Evolutionary conservation across 1,140 invertebrate species (phyloP), one percentile per base, ranked within the genome.

Genomic region (Drosophila seguyi): DNA sequence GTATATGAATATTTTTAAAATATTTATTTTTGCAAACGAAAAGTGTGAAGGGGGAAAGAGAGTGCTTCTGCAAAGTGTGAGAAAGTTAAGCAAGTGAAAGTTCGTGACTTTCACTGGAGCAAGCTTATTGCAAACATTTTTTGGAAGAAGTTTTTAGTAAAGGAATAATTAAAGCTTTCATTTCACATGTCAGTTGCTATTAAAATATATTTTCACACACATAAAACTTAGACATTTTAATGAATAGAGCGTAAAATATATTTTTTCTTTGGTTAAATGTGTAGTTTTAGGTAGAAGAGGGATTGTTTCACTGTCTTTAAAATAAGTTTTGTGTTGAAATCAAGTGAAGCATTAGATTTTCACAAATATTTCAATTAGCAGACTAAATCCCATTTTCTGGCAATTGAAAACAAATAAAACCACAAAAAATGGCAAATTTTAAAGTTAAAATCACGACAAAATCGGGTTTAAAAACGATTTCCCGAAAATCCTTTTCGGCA

Each of bases 1-100:
- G 39, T 29, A 47, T 72, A 72, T 69, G 38, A 72, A 72, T 55
- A 68, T 55, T 44, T 69, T 44, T 25, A n/a, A 36, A 69, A 59
- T 50, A 59, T 42, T 29, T 72, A 50, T 41, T 42, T 68, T 31
- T 36, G 60, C 25, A 29, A 53, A 11, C n/a, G 7, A 29, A 69
- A 36, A 38, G 62, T 53, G 36, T 66, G 45, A 42, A 22, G 22
- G 16, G 22, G 31, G 45, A 4, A 25, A 14, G 27, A 3, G 27
- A 3, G 18, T 25, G 22, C 25, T 41, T 14, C 18, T 10, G 27
- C n/a, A 16, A 45, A 47, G 62, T 18, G 18, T 38, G 63, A 14
- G 44, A 67, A 66, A 67, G 65, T 67, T 20, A 31, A 31, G 16
- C 44, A 13, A 67, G 65, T 50, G 65, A 68, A 68, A 67, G 65